Evolutionary conservation across 2,113 vertebrate species (phyloP), one percentile per base, ranked within the genome.

Genomic region (Chionodraco myersi): DNA sequence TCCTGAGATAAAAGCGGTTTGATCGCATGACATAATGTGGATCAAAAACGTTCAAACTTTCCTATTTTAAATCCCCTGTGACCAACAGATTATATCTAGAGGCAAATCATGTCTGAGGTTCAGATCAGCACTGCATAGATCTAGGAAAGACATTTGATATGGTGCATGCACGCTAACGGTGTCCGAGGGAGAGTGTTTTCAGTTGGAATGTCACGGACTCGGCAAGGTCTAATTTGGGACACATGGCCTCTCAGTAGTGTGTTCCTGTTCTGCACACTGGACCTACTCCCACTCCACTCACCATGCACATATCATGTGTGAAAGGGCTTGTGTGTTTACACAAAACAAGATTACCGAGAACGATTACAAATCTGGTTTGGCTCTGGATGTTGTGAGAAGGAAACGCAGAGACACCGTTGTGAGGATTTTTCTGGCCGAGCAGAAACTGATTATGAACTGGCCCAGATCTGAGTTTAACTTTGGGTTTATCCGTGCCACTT

Each of bases 221-320:
- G 64, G 62, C 51, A 61, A 71, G 70, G 54, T 83, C 83, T 92
- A 85, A 92, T 88, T 89, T 71, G 57, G 83, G 86, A 91, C 89
- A 86, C 88, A 83, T 77, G 79, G 84, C 70, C 59, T 79, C 80
- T 60, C 48, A 23, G 78, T 54, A 56, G 77, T 18, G 62, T 60
- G 79, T 88, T 87, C 84, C 68, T 70, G 68, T 68, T 80, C 52
- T 41, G 62, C 44, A 41, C 18, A 18, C 51, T 70, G 54, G 71
- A 76, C 71, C 54, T 36, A 66, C 54, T 72, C 74, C 75, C 82
- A 59, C 56, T 72, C 41, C 49, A 54, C 57, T 66, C 73, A 21
- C 26, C 5, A 16, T 52, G 56, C 54, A 52, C 1, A 59, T 30
- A 72, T 65, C 45, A 52, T 84, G 82, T 66, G 77, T 66, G 62